Conservation (phyloP, 2,113 vertebrate genomes). For the Okapia johnstoni region DNA sequence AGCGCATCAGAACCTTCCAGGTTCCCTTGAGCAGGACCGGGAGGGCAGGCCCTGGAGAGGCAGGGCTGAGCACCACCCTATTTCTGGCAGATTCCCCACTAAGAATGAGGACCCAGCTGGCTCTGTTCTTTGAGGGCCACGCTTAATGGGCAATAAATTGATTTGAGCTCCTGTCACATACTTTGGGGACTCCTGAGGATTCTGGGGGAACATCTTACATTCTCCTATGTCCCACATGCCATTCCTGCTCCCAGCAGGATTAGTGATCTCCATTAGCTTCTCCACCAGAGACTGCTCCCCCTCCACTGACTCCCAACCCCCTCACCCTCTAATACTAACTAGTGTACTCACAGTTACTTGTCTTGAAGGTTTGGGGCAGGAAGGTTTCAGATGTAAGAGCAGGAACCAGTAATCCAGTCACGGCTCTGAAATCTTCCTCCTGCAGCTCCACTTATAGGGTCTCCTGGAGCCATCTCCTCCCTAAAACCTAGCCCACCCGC, state of each 20-base stretch:
- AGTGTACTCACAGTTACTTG: not conserved
- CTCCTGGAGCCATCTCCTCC: not conserved
- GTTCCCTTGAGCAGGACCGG: too few species aligned
- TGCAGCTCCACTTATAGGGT: not conserved
- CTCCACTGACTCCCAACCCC: too few species aligned
- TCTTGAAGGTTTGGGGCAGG: not conserved
- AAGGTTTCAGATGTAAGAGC: not conserved
- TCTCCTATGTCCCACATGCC: not conserved
- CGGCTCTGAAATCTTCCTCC: not conserved
- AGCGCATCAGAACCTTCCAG: fast-evolving
- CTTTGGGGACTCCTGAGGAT: not conserved
- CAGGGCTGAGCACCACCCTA: fast-evolving
- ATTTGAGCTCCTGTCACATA: not conserved
- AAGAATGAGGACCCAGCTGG: not conserved
- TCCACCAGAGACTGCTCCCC: not conserved
- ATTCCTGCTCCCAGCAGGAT: not conserved
- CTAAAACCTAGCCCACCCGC: not conserved
- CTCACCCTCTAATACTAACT: too few species aligned
- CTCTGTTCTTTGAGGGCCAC: not conserved
- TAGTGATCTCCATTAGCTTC: not conserved
- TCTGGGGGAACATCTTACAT: not conserved
- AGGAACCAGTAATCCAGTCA: not conserved
- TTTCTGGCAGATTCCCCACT: not conserved
- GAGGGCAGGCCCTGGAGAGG: not conserved
- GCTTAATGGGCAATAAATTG: not conserved